Conservation (phyloP, 2,113 vertebrate species). For the Setophaga kirtlandii region DNA sequence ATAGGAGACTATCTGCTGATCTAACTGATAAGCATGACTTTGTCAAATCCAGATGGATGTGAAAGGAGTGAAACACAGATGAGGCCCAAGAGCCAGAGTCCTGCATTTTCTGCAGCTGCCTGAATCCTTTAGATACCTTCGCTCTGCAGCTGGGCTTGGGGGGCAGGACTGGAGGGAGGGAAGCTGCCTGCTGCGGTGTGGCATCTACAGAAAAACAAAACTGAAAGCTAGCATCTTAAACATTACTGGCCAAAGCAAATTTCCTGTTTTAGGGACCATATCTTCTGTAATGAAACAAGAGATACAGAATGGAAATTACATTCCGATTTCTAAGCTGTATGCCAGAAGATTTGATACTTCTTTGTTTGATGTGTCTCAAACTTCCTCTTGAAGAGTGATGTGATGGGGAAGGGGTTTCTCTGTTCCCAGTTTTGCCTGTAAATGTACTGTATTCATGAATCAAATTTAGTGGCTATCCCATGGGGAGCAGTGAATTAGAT, state of each 20-base stretch:
- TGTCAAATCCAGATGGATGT: background rate
- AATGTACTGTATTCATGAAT: slow-evolving; percentile 45
- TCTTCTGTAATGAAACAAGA: slow-evolving; percentile 4
- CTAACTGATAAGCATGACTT: background rate
- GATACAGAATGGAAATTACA: background rate
- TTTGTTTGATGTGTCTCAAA: background rate
- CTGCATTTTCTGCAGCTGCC: background rate
- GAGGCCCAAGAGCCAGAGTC: background rate
- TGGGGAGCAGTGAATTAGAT: slow-evolving; percentile 43
- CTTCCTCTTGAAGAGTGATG: background rate
- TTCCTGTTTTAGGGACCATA: background rate
- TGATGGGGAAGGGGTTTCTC: background rate
- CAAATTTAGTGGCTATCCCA: slow-evolving; percentile 41
- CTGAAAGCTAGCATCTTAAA: background rate
- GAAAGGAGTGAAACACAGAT: background rate
- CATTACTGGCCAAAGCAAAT: background rate
- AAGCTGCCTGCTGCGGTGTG: background rate
- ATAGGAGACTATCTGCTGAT: slow-evolving; percentile 25
- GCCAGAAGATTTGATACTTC: background rate
- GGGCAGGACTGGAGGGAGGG: too few relatives aligned
- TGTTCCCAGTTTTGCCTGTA: slow-evolving; percentile 28
- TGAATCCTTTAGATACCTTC: background rate
- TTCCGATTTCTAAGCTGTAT: background rate
- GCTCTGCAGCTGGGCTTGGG: background rate
- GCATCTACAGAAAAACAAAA: background rate